These are phyloP conservation scores for Plestiodon gilberti DNA, from an alignment of 2,113 vertebrate species.

Conservation along the genomic window DNA sequence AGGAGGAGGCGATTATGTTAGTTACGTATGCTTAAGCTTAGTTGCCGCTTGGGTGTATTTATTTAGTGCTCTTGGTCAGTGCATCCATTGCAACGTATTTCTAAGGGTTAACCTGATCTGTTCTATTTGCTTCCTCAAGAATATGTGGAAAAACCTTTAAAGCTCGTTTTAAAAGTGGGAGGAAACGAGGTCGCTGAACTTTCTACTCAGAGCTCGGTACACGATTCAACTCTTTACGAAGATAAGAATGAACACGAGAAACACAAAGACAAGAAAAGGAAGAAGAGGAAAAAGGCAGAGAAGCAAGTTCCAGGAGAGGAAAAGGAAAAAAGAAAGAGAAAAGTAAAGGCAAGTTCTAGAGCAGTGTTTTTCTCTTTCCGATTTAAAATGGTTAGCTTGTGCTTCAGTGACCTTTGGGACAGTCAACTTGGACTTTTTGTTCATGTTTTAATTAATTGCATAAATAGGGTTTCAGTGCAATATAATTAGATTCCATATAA, in stretches of 20 bases:
- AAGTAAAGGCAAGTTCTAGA: conserved; percentile 55
- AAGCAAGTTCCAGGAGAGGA: conserved; percentile 86
- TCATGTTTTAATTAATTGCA: too few species aligned
- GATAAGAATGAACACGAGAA: conserved; percentile 88
- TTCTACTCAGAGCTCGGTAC: conserved; percentile 86
- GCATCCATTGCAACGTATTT: neutral
- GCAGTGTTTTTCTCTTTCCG: neutral
- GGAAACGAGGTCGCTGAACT: conserved; percentile 92
- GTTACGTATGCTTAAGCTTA: too few species aligned
- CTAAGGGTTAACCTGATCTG: neutral
- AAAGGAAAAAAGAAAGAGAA: conserved; percentile 85
- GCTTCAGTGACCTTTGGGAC: neutral
- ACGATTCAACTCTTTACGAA: conserved; percentile 79
- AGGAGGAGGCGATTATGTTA: too few species aligned
- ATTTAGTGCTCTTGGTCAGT: too few species aligned
- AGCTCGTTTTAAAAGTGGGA: conserved; percentile 95
- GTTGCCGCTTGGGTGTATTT: too few species aligned
- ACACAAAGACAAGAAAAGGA: conserved; percentile 91
- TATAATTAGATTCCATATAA: too few species aligned
- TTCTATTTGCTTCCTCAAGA: conserved; percentile 55
- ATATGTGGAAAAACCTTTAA: conserved; percentile 88
- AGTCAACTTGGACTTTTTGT: too few species aligned
- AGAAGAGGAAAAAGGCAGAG: conserved; percentile 94
- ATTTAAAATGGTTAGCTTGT: neutral
- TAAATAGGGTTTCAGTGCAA: too few species aligned